phyloP scores from a whole-genome alignment of 1,140 invertebrate genomes.

The Rhopalosiphum padi region DNA sequence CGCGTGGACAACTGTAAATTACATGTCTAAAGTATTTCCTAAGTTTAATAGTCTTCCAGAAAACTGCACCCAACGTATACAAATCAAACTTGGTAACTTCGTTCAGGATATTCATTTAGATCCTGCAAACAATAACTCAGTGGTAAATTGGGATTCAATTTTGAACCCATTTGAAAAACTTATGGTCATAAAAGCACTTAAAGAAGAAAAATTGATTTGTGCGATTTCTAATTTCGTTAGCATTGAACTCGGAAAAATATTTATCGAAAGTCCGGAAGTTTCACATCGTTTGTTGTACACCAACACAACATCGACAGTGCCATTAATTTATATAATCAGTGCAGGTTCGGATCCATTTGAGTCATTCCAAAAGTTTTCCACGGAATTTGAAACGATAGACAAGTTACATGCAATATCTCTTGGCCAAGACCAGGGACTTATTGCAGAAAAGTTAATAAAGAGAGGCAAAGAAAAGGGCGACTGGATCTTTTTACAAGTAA shows the following conservation, averaged over 20 bases:
- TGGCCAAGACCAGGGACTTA: slow-evolving; percentile 87
- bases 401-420: slow-evolving; percentile 84
- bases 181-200: slow-evolving; percentile 80
- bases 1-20: slow-evolving; percentile 71
- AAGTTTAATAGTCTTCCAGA: slow-evolving; percentile 66
- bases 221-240: slow-evolving; percentile 81
- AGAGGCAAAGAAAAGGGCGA: slow-evolving; percentile 73
- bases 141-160: slow-evolving; percentile 69
- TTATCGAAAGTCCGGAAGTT: slow-evolving; percentile 78
- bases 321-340: slow-evolving; percentile 87
- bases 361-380: slow-evolving; percentile 79
- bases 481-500: slow-evolving; percentile 82
- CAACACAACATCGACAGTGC: slow-evolving; percentile 76
- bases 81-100: slow-evolving; percentile 30
- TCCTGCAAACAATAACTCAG: background rate
- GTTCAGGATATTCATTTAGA: slow-evolving; percentile 14
- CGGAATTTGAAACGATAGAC: slow-evolving; percentile 77
- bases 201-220: slow-evolving; percentile 83
- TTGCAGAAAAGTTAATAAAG: slow-evolving; percentile 82
- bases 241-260: slow-evolving; percentile 76
- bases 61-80: background rate
- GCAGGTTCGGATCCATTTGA: slow-evolving; percentile 88
- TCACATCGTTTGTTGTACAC: slow-evolving; percentile 75
- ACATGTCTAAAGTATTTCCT: slow-evolving; percentile 68
- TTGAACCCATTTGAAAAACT: slow-evolving; percentile 80